phyloP scores from a whole-genome alignment of 2,797 vertebrate genomes.

The Tangara arthus region DNA sequence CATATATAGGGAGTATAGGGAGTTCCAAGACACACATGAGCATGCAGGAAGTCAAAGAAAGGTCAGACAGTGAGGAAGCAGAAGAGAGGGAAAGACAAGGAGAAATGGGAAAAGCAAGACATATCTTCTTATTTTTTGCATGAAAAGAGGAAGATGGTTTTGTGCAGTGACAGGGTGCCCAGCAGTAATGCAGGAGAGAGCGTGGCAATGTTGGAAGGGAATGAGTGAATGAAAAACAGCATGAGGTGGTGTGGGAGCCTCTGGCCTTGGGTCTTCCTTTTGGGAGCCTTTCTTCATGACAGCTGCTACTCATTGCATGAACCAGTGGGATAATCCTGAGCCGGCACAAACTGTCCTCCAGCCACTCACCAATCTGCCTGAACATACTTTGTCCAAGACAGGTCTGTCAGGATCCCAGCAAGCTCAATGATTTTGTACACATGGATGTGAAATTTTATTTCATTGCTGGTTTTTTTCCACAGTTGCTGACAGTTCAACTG shows the following conservation, averaged over 20 bases:
- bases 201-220: neutral
- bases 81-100: neutral
- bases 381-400: neutral
- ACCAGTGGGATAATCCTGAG: neutral
- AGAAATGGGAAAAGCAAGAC: neutral
- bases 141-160: neutral
- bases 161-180: neutral
- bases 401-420: neutral
- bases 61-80: neutral
- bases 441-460: neutral
- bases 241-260: neutral
- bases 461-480: neutral
- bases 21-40: neutral
- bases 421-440: neutral
- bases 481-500: neutral
- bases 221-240: neutral
- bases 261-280: neutral
- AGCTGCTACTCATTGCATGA: neutral
- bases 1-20: neutral
- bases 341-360: neutral
- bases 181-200: neutral
- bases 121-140: neutral
- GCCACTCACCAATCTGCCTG: neutral
- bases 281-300: neutral
- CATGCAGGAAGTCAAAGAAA: neutral